Evolutionary conservation across 2,888 invertebrate genomes (phyloP).

Genomic region (Alviniconcha strummeri): DNA sequence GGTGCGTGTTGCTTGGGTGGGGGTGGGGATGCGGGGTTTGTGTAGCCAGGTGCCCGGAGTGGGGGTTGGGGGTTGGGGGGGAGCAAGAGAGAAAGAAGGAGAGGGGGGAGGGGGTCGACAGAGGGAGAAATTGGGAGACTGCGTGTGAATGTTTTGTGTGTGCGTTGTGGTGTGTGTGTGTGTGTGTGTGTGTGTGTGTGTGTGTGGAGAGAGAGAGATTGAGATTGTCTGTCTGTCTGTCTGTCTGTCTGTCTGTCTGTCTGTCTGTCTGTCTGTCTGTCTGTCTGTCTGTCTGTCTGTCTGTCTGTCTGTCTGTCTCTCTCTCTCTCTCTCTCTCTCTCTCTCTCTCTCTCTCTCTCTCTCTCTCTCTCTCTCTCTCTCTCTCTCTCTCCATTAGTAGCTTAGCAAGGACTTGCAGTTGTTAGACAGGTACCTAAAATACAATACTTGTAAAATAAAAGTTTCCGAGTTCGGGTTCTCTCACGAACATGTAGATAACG

Average conservation of each 20-base stretch:
- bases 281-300: background rate
- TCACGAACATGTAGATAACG: no score
- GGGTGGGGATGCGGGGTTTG: background rate
- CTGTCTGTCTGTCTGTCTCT: background rate
- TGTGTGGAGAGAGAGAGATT: background rate
- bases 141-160: background rate
- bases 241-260: no score
- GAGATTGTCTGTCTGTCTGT: background rate
- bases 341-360: background rate
- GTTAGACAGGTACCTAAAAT: no score
- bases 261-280: background rate
- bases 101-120: background rate
- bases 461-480: no score
- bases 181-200: background rate
- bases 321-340: background rate
- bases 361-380: slow-evolving; percentile 9
- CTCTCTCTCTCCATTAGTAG: background rate
- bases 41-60: background rate
- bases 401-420: no score
- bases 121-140: background rate
- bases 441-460: no score
- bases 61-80: no score
- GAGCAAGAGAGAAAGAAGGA: no score
- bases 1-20: background rate
- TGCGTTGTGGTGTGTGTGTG: slow-evolving; percentile 11